Percentiles rank a stretch among this genome's conserved stretches.
These are phyloP conservation scores for Drosophila quadrilineata DNA, from an alignment of 1,140 invertebrate species.

Conservation along the genomic window DNA sequence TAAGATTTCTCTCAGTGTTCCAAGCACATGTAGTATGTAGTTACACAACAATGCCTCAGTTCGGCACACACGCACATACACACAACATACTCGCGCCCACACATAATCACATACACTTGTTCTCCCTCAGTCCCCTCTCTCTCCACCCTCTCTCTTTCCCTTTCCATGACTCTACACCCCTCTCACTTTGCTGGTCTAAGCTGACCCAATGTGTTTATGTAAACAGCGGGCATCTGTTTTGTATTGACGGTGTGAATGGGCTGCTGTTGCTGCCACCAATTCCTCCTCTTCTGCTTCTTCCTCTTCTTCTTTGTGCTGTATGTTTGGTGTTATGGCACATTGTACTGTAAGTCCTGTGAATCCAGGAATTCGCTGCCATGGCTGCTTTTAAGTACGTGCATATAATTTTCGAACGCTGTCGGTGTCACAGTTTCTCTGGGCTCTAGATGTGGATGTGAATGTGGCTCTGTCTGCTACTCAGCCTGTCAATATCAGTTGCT, in stretches of 20 bases:
- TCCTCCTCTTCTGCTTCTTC: background rate
- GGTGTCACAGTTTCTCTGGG: no score
- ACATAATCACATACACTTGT: no score
- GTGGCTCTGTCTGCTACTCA: slow-evolving; percentile 55
- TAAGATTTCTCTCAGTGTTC: no score
- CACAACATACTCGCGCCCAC: no score
- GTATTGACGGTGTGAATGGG: slow-evolving; percentile 35
- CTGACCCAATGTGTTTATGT: slow-evolving; percentile 26
- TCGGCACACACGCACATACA: no score
- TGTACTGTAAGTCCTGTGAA: slow-evolving; percentile 5
- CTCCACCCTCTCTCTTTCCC: no score
- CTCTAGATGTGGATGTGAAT: no score
- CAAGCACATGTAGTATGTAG: no score
- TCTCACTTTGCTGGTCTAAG: background rate
- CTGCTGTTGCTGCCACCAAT: background rate
- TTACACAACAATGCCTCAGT: no score
- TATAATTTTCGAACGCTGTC: slow-evolving; percentile 66
- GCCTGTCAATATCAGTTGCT: slow-evolving; percentile 76
- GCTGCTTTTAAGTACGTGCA: slow-evolving; percentile 73
- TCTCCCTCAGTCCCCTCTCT: slow-evolving; percentile 2
- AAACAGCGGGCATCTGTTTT: slow-evolving; percentile 46
- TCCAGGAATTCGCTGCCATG: background rate
- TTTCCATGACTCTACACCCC: no score
- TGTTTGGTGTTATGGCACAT: background rate
- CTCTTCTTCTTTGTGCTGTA: background rate